A percentile compares a stretch with the other conserved stretches of the same genome.
These are phyloP conservation scores for Isurus oxyrinchus DNA, from an alignment of 2,113 vertebrate genomes.

Conservation along the genomic window DNA sequence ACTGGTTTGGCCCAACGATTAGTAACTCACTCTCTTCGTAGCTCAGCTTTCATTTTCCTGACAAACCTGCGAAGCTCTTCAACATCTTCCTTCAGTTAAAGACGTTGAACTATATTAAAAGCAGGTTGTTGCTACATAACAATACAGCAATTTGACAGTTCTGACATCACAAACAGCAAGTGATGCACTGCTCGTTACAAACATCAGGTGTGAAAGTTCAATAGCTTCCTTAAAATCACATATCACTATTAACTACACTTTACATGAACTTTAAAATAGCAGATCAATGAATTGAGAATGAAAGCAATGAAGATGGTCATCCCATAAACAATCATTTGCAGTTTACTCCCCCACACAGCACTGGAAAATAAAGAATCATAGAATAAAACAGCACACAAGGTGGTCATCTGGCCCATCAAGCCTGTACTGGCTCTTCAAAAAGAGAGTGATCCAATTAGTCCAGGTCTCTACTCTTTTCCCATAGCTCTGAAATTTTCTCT, in stretches of 20 bases:
- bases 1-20: not conserved
- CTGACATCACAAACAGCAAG: constrained; percentile 28
- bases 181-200: not conserved
- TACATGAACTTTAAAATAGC: not conserved
- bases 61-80: no score
- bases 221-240: not conserved
- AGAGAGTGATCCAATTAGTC: no score
- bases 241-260: not conserved
- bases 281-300: not conserved
- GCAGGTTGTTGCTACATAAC: not conserved
- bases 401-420: not conserved
- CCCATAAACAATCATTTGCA: not conserved
- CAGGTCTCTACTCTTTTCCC: not conserved
- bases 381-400: not conserved
- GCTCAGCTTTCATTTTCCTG: not conserved
- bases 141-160: not conserved
- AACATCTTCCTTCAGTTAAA: not conserved
- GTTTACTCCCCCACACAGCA: not conserved
- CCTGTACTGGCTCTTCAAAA: not conserved
- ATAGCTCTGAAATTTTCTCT: not conserved
- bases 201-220: not conserved
- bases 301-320: not conserved
- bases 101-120: not conserved
- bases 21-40: not conserved
- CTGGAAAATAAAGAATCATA: not conserved